phyloP scores from a whole-genome alignment of 1,140 invertebrate genomes.

The Ooceraea biroi region DNA sequence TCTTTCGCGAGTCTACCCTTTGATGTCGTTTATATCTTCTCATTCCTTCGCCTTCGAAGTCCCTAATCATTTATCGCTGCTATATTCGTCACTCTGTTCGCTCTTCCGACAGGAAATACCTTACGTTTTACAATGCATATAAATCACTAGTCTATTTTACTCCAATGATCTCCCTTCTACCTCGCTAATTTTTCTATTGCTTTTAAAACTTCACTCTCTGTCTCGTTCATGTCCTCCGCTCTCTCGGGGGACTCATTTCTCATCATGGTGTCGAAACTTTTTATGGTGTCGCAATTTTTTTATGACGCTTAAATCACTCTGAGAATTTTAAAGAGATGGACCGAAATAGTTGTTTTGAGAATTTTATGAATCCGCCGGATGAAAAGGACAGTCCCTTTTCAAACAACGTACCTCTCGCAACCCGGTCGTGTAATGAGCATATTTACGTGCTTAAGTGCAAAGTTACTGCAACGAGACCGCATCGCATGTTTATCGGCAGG shows the following conservation, averaged over 20 bases:
- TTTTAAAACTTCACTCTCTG: background rate
- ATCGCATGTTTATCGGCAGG: background rate
- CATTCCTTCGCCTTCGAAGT: background rate
- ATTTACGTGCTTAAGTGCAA: background rate
- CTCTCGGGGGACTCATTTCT: constrained; percentile 25
- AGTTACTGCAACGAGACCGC: background rate
- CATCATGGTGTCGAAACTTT: constrained; percentile 45
- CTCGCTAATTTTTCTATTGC: background rate
- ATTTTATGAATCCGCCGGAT: constrained; percentile 54
- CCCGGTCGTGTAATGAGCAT: background rate
- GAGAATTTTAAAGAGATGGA: constrained; percentile 63
- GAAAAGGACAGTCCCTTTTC: background rate
- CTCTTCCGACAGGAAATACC: background rate
- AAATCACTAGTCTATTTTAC: background rate
- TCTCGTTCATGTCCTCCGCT: background rate
- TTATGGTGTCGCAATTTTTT: constrained; percentile 68
- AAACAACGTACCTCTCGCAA: background rate
- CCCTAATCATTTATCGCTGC: background rate
- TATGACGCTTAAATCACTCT: constrained; percentile 64
- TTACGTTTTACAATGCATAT: background rate
- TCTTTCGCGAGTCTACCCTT: background rate
- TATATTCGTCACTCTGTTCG: background rate
- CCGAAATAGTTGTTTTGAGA: constrained; percentile 18
- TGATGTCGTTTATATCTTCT: background rate
- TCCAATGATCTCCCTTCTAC: background rate